Conservation (phyloP, 1,140 invertebrate species). For the Philotrypesis tridentata region DNA sequence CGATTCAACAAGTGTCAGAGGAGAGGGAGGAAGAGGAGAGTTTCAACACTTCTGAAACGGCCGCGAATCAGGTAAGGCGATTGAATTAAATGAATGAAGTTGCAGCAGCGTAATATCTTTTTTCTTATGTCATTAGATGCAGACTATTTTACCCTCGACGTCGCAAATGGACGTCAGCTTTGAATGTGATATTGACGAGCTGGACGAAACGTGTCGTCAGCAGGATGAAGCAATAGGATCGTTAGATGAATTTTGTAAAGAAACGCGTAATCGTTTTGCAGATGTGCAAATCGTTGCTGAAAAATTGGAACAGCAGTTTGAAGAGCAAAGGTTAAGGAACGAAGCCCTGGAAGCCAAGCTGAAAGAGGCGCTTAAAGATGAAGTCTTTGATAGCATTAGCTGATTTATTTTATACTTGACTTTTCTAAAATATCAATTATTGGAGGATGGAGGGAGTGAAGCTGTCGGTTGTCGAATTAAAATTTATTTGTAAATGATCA, state of each 20-base stretch:
- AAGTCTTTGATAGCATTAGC: not conserved
- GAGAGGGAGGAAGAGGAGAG: not conserved
- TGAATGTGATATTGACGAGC: slow-evolving; percentile 49
- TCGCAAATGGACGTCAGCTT: slow-evolving; percentile 44
- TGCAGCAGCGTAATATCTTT: not conserved
- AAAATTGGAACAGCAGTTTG: slow-evolving; percentile 59
- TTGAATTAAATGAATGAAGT: too few species aligned
- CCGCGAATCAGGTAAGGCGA: slow-evolving; percentile 46
- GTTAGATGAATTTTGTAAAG: slow-evolving; percentile 52
- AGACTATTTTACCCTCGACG: slow-evolving; percentile 4
- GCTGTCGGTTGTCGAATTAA: not conserved
- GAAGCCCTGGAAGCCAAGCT: slow-evolving; percentile 59
- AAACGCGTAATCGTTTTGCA: slow-evolving; percentile 47
- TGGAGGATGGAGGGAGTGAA: too few species aligned
- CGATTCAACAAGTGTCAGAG: slow-evolving; percentile 29
- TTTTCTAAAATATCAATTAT: not conserved
- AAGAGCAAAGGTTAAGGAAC: slow-evolving; percentile 57
- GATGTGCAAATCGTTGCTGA: slow-evolving; percentile 53
- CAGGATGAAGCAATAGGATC: slow-evolving; percentile 41
- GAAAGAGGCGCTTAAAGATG: slow-evolving; percentile 56
- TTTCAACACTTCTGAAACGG: slow-evolving; percentile 35
- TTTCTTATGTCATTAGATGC: not conserved
- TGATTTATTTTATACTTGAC: slow-evolving; percentile 14
- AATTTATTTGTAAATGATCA: not conserved
- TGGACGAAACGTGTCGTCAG: not conserved